Percentiles rank a stretch among this genome's conserved stretches.
Conservation (phyloP, 2,113 vertebrate species). For the Maylandia zebra region DNA sequence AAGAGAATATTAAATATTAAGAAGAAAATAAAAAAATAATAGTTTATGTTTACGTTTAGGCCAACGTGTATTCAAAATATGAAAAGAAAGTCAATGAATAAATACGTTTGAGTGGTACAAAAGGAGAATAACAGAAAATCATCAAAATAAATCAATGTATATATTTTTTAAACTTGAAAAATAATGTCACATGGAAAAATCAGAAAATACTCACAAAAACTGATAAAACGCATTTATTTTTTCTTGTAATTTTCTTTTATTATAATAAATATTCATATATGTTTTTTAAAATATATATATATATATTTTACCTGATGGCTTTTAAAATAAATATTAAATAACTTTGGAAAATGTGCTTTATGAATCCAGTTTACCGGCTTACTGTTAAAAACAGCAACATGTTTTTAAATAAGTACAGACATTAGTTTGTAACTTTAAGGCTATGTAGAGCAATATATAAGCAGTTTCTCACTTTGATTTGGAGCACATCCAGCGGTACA, state of each 20-base stretch:
- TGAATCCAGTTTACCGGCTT: fast-evolving
- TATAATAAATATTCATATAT: neutral
- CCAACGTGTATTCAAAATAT: neutral
- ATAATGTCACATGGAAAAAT: neutral
- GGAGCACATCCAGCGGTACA: conserved; percentile 87
- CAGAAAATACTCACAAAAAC: neutral
- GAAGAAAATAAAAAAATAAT: neutral
- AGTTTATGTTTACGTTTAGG: neutral
- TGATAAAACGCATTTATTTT: fast-evolving
- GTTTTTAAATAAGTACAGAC: neutral
- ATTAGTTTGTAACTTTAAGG: neutral
- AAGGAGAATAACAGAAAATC: neutral
- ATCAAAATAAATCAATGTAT: neutral
- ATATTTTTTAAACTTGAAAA: neutral
- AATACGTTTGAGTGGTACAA: neutral
- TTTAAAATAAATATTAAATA: neutral
- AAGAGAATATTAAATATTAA: neutral
- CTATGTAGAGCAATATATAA: neutral
- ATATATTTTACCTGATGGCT: fast-evolving
- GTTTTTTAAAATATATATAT: fast-evolving
- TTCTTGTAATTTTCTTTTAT: neutral
- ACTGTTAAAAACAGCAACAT: neutral
- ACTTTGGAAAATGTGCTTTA: neutral
- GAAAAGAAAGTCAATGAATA: neutral
- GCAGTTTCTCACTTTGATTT: conserved; percentile 83